Evolutionary conservation across 2,797 vertebrate genomes (phyloP).

Genomic region (Pipistrellus pipistrellus): DNA sequence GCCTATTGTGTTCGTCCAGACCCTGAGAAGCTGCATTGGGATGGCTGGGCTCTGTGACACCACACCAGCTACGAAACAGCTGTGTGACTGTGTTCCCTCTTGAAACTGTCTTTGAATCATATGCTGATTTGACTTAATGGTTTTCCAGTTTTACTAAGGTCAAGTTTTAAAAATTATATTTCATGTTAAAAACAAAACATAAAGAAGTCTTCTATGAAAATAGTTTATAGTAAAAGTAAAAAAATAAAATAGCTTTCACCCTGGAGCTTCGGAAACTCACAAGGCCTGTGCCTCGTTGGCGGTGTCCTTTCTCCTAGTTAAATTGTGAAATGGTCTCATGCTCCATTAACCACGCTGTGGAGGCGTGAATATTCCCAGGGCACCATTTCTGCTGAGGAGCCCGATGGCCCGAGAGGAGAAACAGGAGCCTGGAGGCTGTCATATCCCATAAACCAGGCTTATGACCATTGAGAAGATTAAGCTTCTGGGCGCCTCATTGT

Average conservation of each 20-base stretch:
- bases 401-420: background rate
- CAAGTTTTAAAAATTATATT: background rate
- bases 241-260: background rate
- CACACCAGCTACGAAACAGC: background rate
- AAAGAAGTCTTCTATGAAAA: background rate
- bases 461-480: background rate
- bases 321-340: background rate
- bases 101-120: background rate
- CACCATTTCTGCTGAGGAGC: background rate
- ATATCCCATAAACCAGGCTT: background rate
- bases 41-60: background rate
- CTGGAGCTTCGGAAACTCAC: background rate
- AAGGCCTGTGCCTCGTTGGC: fast-evolving
- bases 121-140: background rate
- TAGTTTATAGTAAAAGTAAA: background rate
- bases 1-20: background rate
- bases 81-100: background rate
- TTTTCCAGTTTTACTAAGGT: background rate
- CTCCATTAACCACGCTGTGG: background rate
- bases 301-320: background rate
- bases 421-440: background rate
- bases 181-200: background rate
- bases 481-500: fast-evolving
- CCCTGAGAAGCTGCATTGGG: background rate
- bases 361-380: background rate